Evolutionary conservation across 2,113 vertebrate species (phyloP).

Genomic region (Corythaeola cristata): DNA sequence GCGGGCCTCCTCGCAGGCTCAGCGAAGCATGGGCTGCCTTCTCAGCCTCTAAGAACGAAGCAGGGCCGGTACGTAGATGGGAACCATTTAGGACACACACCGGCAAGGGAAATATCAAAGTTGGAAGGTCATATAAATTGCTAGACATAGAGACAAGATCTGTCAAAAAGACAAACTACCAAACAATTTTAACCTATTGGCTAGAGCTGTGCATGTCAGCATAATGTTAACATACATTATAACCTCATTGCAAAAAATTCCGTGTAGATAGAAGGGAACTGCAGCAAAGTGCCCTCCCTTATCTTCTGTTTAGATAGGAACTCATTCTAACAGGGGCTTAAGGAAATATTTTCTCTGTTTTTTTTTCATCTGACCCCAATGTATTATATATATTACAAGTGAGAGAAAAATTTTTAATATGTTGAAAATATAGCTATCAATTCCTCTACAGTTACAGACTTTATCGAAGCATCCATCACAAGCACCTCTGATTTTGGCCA

Average conservation of each 20-base stretch:
- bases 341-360: background rate
- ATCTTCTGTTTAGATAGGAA: slow-evolving; percentile 13
- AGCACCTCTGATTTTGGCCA: background rate
- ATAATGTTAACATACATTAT: slow-evolving; percentile 45
- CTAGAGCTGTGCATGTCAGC: slow-evolving; percentile 11
- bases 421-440: background rate
- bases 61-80: accelerated
- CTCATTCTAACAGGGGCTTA: background rate
- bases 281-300: background rate
- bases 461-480: background rate
- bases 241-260: background rate
- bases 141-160: slow-evolving; percentile 44
- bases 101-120: slow-evolving; percentile 53
- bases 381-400: background rate
- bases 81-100: background rate
- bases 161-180: slow-evolving; percentile 67
- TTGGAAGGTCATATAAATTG: slow-evolving; percentile 56
- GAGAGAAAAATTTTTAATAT: background rate
- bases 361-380: background rate
- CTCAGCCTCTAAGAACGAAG: background rate
- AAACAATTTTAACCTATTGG: slow-evolving; percentile 45
- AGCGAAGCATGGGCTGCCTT: background rate
- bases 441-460: background rate
- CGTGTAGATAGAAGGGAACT: background rate
- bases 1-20: background rate